Evolutionary conservation across 2,113 vertebrate genomes (phyloP), one percentile per base, ranked within the genome.

Genomic region (Acrocephalus arundinaceus): DNA sequence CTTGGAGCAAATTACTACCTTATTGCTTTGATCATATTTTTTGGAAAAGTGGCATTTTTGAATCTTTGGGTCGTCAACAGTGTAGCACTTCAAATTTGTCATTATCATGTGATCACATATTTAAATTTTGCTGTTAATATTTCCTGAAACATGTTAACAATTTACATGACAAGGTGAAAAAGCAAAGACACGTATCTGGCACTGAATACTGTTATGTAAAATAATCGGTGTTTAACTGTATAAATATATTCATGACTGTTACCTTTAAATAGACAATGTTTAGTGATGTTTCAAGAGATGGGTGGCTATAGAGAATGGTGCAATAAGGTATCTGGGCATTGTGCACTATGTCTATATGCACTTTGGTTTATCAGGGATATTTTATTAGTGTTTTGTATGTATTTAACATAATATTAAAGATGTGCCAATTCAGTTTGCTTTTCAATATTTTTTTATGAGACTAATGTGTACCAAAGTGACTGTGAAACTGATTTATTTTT

Each of bases 351-450:
- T 99, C 98, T 98, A 98, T 99, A 98, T 99, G 99, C 99, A 99
- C 99, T 99, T 99, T 99, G 99, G 98, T 99, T 99, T 99, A 99
- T 99, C 99, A 99, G 99, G 99, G 99, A 99, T 99, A 99, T 99
- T 99, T 99, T 99, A 99, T 99, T 99, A 99, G 99, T 99, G 99
- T 99, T 99, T 99, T 99, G 98, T 99, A 99, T 99, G 99, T 99
- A 99, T 98, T 99, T 99, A 98, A 98, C 98, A 99, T 98, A 98
- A 98, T 99, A 98, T 98, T 98, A 98, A 98, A 95, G 94, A 97
- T 98, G 98, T 99, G 98, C 98, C 98, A 98, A 99, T 98, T 98
- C 98, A 95, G 97, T 99, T 98, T 97, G 97, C 97, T 98, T 97
- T 97, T 95, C 95, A 78, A 93, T 95, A 97, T 97, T 97, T 97